Evolutionary conservation across 2,797 vertebrate genomes (phyloP), one percentile per base, ranked within the genome.

Genomic region (Eulemur albifrons): DNA sequence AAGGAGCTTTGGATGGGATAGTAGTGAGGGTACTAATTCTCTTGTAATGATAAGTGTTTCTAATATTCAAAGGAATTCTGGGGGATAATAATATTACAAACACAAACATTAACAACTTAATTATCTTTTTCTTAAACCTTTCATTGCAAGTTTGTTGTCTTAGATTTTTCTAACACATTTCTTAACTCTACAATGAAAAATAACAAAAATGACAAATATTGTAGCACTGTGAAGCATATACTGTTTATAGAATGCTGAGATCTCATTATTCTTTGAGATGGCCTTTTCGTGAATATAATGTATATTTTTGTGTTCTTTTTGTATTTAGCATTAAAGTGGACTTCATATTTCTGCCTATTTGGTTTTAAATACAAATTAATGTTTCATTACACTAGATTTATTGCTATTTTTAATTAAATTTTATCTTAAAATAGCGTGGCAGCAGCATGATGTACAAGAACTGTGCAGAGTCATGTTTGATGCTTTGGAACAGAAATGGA

Each of bases 381-480:
- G n/a, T 95, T 94, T 92, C 17, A 45, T 95, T 88, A 81, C 5
- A 18, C 50, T 86, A 87, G 83, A 45, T 90, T 52, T 75, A 50
- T 54, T 93, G 54, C 79, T 90, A 9, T 94, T 93, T 97, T 93
- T 72, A 67, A 98, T 96, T 83, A 90, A 88, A 88, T 98, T 98
- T 97, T 98, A 21, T 98, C 95, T 98, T 96, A 93, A 93, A 95
- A 97, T 98, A 99, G 99, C 99, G 7, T 99, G 99, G 99, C 99
- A 99, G 98, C 99, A 99, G 96, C 99, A 99, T 96, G 99, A 99
- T 72, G 99, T 99, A 57, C 99, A 99, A 98, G 99, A 99, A 98
- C 99, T 99, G 79, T 99, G 99, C 98, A 99, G 99, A 98, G 99
- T 99, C 98, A 99, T 99, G 99, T 99, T 99, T 98, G 99, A 99